Base-by-base conservation (phyloP, 2,888 invertebrate species). In the Mimachlamys varia region DNA sequence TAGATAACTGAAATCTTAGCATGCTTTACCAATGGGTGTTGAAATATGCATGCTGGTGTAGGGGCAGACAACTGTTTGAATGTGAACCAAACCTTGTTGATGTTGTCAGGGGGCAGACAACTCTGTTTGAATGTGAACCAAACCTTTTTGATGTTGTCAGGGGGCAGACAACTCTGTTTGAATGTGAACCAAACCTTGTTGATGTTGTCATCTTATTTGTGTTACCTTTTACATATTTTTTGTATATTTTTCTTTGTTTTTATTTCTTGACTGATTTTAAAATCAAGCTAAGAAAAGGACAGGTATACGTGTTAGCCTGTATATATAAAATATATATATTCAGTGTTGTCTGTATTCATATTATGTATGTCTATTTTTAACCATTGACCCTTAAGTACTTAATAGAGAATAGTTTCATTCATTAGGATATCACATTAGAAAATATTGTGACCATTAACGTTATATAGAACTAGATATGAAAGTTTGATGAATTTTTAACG, bases 201-300 rank as follows among this genome's bases (percentile, higher is more conserved):
- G 33, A 76, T 76, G 76, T 76, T 76, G 76, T 76, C 27, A 27
- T 33, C 76, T 7, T 76, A 76, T 76, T 76, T 33, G 27, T 44
- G 4, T 44, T 3, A 44, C 44, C 44, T 44, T 76, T 76, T 76
- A 76, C 53, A 76, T 76, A 12, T 76, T 33, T 44, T n/a, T 76
- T 76, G 27, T 76, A 15, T 33, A 76, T 76, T 76, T 27, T 76
- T 33, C 33, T 33, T 76, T 76, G 12, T 12, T 76, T 76, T 76
- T 76, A 33, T 33, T 76, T 7, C 22, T 76, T 76, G 76, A 76
- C 76, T 33, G 27, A 76, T 76, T 76, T 76, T 76, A 33, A 76
- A 76, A 27, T 76, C 76, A 33, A 76, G 76, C 76, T 76, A 76
- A 76, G 33, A 76, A 12, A 76, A 76, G 76, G 76, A 76, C 27